A percentile compares a stretch with the other conserved stretches of the same genome.
phyloP scores from a whole-genome alignment of 2,113 vertebrate species.

The Plestiodon gilberti region DNA sequence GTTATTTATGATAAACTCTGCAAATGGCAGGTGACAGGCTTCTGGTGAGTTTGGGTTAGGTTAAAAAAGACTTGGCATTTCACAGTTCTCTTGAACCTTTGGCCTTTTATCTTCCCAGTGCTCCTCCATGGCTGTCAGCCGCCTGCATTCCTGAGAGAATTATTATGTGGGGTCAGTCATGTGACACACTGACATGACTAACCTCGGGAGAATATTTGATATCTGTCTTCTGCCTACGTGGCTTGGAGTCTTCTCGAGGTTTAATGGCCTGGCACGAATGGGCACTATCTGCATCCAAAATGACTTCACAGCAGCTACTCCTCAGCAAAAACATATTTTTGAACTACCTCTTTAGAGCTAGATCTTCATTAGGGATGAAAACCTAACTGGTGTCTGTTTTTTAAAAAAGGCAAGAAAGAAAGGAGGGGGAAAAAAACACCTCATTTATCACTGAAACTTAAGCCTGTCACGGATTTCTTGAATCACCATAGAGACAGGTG shows the following conservation, averaged over 20 bases:
- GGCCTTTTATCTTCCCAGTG: not conserved
- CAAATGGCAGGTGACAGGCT: not conserved
- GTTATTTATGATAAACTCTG: not conserved
- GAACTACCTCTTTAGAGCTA: not conserved
- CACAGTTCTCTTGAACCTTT: not conserved
- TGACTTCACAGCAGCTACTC: not conserved
- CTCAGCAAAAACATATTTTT: not conserved
- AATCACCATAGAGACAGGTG: not conserved
- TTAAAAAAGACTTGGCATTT: not conserved
- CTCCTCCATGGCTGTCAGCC: not conserved
- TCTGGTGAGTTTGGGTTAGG: accelerated
- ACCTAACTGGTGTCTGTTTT: not conserved
- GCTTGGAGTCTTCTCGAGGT: not conserved
- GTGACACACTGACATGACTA: not conserved
- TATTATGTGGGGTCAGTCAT: not conserved
- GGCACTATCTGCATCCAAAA: not conserved
- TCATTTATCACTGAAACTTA: not conserved
- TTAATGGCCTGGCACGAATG: not conserved
- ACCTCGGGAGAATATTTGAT: not conserved
- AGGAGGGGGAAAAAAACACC: too few species aligned
- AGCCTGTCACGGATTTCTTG: not conserved
- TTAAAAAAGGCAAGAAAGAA: not conserved
- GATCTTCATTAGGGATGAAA: not conserved
- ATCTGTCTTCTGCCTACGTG: not conserved
- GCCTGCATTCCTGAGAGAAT: slow-evolving; percentile 15